Percentiles rank a stretch among this genome's conserved stretches.
phyloP scores from a whole-genome alignment of 53 echinoderm and acorn worm genomes.

The Hippasteria phrygiana region DNA sequence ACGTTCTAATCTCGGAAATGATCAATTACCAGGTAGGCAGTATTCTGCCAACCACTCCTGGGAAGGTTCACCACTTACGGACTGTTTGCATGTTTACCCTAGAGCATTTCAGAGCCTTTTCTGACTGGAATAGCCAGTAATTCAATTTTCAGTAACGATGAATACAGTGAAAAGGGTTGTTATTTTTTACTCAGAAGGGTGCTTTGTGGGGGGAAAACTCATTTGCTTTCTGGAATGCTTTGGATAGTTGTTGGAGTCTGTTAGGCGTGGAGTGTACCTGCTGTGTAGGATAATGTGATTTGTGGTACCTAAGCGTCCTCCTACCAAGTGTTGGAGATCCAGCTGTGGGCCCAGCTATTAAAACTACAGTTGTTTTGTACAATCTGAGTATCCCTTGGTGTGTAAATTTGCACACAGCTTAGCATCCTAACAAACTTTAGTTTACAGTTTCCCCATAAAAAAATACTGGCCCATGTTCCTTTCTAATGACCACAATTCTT shows the following conservation, averaged over 20 bases:
- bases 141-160: not conserved
- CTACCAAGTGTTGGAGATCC: too few species aligned
- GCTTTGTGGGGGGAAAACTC: not conserved
- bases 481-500: too few species aligned
- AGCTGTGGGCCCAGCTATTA: too few species aligned
- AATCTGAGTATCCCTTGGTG: too few species aligned
- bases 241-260: not conserved
- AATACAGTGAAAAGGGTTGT: not conserved
- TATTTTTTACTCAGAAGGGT: not conserved
- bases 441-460: too few species aligned
- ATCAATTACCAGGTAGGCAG: slow-evolving; percentile 1
- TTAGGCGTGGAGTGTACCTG: not conserved
- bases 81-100: not conserved
- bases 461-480: too few species aligned
- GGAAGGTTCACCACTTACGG: not conserved
- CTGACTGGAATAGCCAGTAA: not conserved
- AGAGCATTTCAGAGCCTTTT: not conserved
- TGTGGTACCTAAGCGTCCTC: too few species aligned
- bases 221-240: not conserved
- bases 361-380: too few species aligned
- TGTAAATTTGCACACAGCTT: too few species aligned
- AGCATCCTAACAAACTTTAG: too few species aligned
- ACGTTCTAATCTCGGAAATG: not conserved
- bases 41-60: not conserved
- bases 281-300: not conserved